Conservation (phyloP, 2,888 invertebrate genomes). For the Blomia tropicalis region DNA sequence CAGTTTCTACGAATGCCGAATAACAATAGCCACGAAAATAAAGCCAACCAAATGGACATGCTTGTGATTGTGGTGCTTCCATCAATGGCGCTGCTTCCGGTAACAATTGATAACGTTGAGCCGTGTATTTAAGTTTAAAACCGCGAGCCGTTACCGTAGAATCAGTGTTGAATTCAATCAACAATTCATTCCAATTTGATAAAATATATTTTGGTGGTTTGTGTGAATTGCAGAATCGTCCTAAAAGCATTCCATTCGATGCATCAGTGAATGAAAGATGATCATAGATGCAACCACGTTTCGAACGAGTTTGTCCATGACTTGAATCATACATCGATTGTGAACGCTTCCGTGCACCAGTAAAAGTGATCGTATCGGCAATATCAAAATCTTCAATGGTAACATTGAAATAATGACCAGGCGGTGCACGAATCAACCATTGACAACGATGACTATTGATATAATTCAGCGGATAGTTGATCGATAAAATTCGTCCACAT, state of each 20-base stretch:
- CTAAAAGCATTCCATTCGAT: constrained; percentile 30
- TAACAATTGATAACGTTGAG: constrained; percentile 29
- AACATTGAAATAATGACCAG: constrained; percentile 31
- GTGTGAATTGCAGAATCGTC: constrained; percentile 31
- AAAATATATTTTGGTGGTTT: constrained; percentile 30
- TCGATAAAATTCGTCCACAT: constrained; percentile 32
- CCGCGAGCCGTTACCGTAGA: constrained; percentile 31
- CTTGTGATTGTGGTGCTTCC: constrained; percentile 14
- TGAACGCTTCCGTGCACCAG: background rate
- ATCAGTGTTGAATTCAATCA: constrained; percentile 32
- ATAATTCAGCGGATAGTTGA: constrained; percentile 32
- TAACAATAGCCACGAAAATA: constrained; percentile 32
- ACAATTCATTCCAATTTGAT: constrained; percentile 32
- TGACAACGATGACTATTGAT: constrained; percentile 31
- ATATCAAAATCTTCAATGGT: constrained; percentile 33
- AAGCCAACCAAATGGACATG: constrained; percentile 31
- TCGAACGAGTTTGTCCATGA: background rate
- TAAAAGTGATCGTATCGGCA: constrained; percentile 23
- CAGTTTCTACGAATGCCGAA: constrained; percentile 28
- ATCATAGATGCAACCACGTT: constrained; percentile 31
- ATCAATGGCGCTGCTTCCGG: constrained; percentile 16
- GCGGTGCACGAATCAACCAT: constrained; percentile 32
- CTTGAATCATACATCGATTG: background rate
- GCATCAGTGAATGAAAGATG: constrained; percentile 32
- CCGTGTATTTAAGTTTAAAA: constrained; percentile 30